Base-by-base conservation (phyloP, 2,113 vertebrate genomes). In the Prolemur simus region DNA sequence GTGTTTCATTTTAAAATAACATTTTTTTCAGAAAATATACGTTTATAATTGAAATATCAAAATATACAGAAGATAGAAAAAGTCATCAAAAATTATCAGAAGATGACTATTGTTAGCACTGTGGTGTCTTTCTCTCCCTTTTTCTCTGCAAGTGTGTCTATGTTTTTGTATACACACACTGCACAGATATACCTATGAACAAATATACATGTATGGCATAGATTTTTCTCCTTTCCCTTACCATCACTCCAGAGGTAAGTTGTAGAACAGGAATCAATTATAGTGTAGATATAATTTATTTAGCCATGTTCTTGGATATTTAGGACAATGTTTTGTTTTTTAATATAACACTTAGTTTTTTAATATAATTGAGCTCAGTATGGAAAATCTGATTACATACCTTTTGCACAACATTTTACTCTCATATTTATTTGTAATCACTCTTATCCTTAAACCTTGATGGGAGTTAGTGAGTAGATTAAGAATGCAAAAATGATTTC, bases 301-400 rank as follows among this genome's bases (percentile, higher is more conserved):
- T 78, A 87, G 15, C 37, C 25, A 77, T 81, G 3, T 84, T 68
- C 49, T 25, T 4, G 10, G 1, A n/a, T 60, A 66, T 47, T 60
- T 29, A 66, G 3, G 8, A 29, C 13, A 74, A 4, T 76, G 20
- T 96, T 88, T 82, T 49, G 4, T 73, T 47, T 82, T 81, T 82
- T 13, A 80, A 21, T 81, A 42, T 74, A 39, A 52, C 20, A 73
- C 0, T 18, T 66, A 47, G 10, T 66, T 39, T 68, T 78, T 86
- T 8, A 23, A 54, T 78, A 52, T 37, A 74, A 29, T 20, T 87
- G 77, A 91, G 2, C 3, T 74, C 34, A 0, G 5, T 29, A 20
- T 69, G 18, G 60, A 78, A 95, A 89, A 49, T 45, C 42, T 45
- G 17, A 66, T 87, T 89, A 63, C 14, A 66, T 81, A n/a, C 23